These are phyloP conservation scores for Chymomyza fuscimana DNA, from an alignment of 2,888 invertebrate genomes.

Conservation along the genomic window DNA sequence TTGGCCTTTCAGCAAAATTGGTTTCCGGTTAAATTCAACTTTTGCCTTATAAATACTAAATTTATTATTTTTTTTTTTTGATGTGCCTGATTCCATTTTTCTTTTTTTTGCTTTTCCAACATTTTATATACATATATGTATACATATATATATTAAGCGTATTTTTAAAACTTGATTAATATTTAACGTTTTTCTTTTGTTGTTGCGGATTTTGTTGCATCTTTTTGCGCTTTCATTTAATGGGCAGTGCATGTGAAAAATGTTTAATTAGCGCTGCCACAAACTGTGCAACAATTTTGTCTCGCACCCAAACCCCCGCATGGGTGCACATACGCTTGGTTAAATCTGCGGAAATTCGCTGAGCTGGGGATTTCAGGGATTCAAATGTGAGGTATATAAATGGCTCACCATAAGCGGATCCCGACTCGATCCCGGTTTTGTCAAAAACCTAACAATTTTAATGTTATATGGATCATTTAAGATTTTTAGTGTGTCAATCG, in stretches of 20 bases:
- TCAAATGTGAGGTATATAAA: too few relatives aligned
- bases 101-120: constrained; percentile 15
- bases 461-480: too few relatives aligned
- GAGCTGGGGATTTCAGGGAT: too few relatives aligned
- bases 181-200: not conserved
- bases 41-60: constrained; percentile 49
- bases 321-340: too few relatives aligned
- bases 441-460: too few relatives aligned
- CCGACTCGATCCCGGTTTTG: too few relatives aligned
- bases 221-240: not conserved
- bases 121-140: not conserved
- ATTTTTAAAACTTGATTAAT: constrained; percentile 7
- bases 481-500: too few relatives aligned
- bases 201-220: not conserved
- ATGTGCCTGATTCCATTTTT: constrained; percentile 27
- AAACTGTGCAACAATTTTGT: constrained; percentile 2
- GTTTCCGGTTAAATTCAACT: constrained; percentile 40
- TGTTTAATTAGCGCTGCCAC: not conserved
- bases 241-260: not conserved
- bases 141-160: not conserved
- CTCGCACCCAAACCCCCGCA: not conserved
- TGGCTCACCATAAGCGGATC: too few relatives aligned
- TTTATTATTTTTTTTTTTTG: constrained; percentile 24
- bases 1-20: constrained; percentile 66
- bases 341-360: too few relatives aligned